Evolutionary conservation across 1,140 invertebrate species (phyloP).

Genomic region (Eurosta solidaginis): DNA sequence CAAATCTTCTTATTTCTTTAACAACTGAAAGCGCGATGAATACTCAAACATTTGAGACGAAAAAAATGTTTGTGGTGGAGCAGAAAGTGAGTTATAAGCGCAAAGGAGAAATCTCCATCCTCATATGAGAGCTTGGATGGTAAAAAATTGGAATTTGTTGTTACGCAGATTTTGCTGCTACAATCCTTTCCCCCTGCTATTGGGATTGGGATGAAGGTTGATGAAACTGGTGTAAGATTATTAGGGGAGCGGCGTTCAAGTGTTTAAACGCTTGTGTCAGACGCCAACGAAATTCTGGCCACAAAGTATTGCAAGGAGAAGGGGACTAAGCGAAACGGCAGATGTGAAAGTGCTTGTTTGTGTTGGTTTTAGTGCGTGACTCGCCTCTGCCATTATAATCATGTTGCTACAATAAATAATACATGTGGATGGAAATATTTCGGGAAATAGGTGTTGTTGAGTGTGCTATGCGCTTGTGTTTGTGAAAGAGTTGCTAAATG

Average conservation of each 20-base stretch:
- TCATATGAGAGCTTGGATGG: background rate
- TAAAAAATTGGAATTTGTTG: background rate
- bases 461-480: background rate
- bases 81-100: background rate
- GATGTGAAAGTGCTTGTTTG: background rate
- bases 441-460: conserved; percentile 1
- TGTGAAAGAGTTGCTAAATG: no score
- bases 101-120: background rate
- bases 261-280: background rate
- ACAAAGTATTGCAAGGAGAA: background rate
- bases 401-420: background rate
- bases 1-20: background rate
- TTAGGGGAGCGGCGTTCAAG: background rate
- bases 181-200: background rate
- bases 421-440: background rate
- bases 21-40: background rate
- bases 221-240: background rate
- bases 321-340: background rate
- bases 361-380: background rate
- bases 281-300: conserved; percentile 17
- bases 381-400: conserved; percentile 7
- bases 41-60: background rate
- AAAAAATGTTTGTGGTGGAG: background rate
- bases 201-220: background rate
- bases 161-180: conserved; percentile 17